A percentile compares a stretch with the other conserved stretches of the same genome.
phyloP scores from a whole-genome alignment of 2,797 vertebrate species.

The Pampus argenteus region DNA sequence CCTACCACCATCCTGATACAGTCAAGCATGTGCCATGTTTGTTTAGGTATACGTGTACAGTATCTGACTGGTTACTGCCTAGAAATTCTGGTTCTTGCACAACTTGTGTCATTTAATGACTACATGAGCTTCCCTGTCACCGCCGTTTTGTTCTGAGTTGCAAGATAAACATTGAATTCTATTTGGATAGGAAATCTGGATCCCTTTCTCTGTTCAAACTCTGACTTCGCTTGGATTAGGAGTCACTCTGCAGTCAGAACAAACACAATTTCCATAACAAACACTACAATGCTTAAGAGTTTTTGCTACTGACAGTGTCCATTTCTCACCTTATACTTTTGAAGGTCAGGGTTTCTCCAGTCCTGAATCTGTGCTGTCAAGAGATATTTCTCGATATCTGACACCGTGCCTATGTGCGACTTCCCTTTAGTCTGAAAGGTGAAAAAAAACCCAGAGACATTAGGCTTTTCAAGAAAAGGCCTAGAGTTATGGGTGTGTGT shows the following conservation, averaged over 20 bases:
- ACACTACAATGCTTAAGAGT: conserved; percentile 12
- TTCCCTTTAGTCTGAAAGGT: conserved; percentile 88
- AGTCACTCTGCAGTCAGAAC: conserved; percentile 15
- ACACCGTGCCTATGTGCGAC: conserved; percentile 75
- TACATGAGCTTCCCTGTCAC: conserved; percentile 14
- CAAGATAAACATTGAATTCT: conserved; percentile 46
- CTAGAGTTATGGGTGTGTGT: not conserved
- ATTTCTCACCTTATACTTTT: conserved; percentile 83
- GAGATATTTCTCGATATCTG: conserved; percentile 88
- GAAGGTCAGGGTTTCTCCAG: conserved; percentile 84
- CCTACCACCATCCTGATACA: conserved; percentile 5
- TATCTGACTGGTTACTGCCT: conserved; percentile 26
- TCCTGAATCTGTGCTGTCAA: conserved; percentile 82
- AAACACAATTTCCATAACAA: conserved; percentile 51
- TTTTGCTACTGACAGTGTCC: conserved; percentile 7
- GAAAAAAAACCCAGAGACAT: conserved; percentile 3
- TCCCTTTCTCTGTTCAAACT: conserved; percentile 38
- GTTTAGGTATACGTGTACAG: conserved; percentile 27
- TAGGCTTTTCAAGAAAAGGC: not conserved
- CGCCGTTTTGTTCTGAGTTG: conserved; percentile 23
- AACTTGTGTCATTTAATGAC: conserved; percentile 17
- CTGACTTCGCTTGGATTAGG: conserved; percentile 24
- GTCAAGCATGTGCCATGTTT: conserved; percentile 35
- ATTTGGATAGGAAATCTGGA: conserved; percentile 67
- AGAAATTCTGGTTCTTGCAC: conserved; percentile 67